Evolutionary conservation across 2,888 invertebrate species (phyloP), one percentile per base, ranked within the genome.

Genomic region (Pyrochroa serraticornis): DNA sequence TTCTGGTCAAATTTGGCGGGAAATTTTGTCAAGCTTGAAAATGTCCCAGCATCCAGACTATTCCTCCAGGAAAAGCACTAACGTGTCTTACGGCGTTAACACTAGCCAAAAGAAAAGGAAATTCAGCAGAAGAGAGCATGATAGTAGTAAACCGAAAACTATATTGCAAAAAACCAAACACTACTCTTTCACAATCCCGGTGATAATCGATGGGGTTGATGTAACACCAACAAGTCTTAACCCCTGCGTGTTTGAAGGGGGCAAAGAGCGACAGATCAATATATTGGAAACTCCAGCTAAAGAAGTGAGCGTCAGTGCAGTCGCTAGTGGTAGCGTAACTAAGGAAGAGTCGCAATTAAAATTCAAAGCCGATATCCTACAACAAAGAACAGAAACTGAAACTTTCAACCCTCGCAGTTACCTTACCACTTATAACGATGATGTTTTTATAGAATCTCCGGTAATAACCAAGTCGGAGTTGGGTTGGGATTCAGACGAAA

Each of bases 181-280:
- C 10, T 10, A 22, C 22, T 22, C 38, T 1, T 6, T 12, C 31
- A 35, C 47, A 12, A 39, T 39, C 7, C 56, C 47, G 8, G 54
- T 71, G 6, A 42, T 66, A 10, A 56, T 57, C 30, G 67, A 78
- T 6, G 79, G 77, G 0, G 59, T 71, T 10, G 80, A 82, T 62
- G 73, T 81, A 2, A 82, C 82, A 0, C 83, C 83, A 0, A 79
- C 79, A 56, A 69, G 73, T 8, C 67, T 83, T 31, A 71, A 71
- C 34, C 78, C 80, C 9, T 67, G 74, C 7, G 45, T 69, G 0
- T 79, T 73, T 53, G 62, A 70, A n/a, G 58, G 62, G 7, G 70
- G 75, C 14, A 75, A 73, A 22, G 80, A 81, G 34, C 69, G 75
- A 22, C 77, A 73, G 53, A 52, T 72, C 12, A 69, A 38, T 14